Evolutionary conservation across 2,113 vertebrate genomes (phyloP), one percentile per base, ranked within the genome.

Genomic region (Centrocercus urophasianus): DNA sequence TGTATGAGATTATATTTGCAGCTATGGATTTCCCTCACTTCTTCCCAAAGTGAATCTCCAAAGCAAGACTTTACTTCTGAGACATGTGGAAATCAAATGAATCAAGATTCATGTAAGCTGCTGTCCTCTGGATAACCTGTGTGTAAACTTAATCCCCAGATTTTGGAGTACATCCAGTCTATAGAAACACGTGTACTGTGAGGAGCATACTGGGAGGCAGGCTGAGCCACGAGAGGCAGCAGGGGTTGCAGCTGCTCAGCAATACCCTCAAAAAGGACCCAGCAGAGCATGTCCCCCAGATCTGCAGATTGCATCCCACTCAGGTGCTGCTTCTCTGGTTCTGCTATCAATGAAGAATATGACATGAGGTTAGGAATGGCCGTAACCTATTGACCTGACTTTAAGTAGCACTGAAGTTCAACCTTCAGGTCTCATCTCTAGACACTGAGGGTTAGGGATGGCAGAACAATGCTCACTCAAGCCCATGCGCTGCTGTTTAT

Each of bases 81-180:
- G 69, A 78, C 90, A 93, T 75, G 93, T 24, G 69, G 89, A 93
- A 96, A 93, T 90, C 43, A 86, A 88, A 95, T 24, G 89, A 95
- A 91, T 89, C 48, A 87, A 94, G 77, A 85, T 27, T 64, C 59
- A 74, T 86, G 89, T 86, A 86, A 93, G 56, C 89, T 84, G 61
- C 5, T 90, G 89, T 75, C 93, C 85, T 78, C 79, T 90, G 69
- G 48, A 65, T 95, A 93, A 89, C 93, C 93, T 93, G 36, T 63
- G 56, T 83, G 69, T 82, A 95, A 89, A 83, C 76, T 81, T 97
- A 93, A 97, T 91, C 85, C 82, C 89, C 63, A 60, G 82, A 83
- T 86, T 90, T 87, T 93, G 87, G 83, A 93, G 43, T 7, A 11
- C 34, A 36, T 91, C 72, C 87, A 88, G 65, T 30, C 70, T 88